phyloP scores from a whole-genome alignment of 2,888 invertebrate genomes.

The Melipona beecheii region DNA sequence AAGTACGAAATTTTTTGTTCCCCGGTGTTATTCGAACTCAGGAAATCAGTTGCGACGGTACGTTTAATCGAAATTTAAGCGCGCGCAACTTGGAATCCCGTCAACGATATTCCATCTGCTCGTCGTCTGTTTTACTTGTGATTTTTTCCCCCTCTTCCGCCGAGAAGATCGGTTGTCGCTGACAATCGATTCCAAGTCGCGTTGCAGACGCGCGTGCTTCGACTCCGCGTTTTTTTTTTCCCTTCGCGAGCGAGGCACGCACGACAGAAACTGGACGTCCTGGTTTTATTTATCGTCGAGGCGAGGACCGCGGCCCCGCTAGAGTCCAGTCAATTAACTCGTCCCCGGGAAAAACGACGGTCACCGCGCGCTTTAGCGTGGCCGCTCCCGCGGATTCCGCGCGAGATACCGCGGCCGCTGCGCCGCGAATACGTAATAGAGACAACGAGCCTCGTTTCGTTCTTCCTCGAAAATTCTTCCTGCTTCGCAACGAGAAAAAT shows the following conservation, averaged over 20 bases:
- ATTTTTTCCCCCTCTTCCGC: background rate
- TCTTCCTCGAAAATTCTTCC: constrained; percentile 47
- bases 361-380: background rate
- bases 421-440: constrained; percentile 61
- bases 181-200: constrained; percentile 19
- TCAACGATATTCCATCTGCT: constrained; percentile 28
- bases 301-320: constrained; percentile 48
- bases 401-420: constrained; percentile 34
- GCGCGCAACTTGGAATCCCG: constrained; percentile 50
- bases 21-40: constrained; percentile 14
- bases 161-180: background rate
- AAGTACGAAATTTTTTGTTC: too few species aligned
- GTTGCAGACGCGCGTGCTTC: constrained; percentile 41
- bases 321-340: constrained; percentile 72
- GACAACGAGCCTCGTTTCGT: background rate
- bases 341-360: constrained; percentile 57
- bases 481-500: background rate
- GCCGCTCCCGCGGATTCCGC: constrained; percentile 28
- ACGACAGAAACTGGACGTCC: constrained; percentile 47
- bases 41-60: constrained; percentile 36
- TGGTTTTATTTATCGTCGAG: constrained; percentile 56
- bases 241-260: constrained; percentile 38
- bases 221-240: constrained; percentile 40
- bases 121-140: background rate
- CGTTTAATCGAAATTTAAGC: constrained; percentile 47